Conservation (phyloP, 2,888 invertebrate species). For the Stenodera caucasica region DNA sequence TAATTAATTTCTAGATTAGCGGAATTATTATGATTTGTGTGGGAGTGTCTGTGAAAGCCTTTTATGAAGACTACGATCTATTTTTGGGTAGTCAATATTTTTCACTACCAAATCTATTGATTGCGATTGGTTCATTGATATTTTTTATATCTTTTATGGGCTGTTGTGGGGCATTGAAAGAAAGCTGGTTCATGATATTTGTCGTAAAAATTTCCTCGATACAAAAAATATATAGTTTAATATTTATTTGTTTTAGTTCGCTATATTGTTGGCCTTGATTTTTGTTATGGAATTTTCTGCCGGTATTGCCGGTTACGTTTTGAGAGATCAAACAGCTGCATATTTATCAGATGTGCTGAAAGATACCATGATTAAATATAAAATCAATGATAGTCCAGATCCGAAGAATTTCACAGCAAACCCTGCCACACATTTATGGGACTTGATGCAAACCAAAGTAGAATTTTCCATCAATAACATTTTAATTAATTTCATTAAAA, state of each 20-base stretch:
- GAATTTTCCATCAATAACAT: not conserved
- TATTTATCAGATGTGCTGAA: constrained; percentile 69
- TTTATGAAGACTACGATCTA: constrained; percentile 74
- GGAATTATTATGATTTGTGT: constrained; percentile 82
- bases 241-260: constrained; percentile 68
- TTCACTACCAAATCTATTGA: constrained; percentile 82
- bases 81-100: constrained; percentile 81
- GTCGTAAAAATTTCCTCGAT: no score
- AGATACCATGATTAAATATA: constrained; percentile 67
- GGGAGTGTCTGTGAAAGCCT: constrained; percentile 75
- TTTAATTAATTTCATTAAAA: not conserved
- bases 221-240: no score
- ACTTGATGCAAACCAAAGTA: constrained; percentile 80
- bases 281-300: constrained; percentile 85
- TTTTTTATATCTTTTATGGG: constrained; percentile 94
- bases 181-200: constrained; percentile 92
- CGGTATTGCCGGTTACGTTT: constrained; percentile 79
- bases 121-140: constrained; percentile 85
- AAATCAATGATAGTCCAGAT: constrained; percentile 50
- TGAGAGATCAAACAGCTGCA: constrained; percentile 67
- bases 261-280: constrained; percentile 73
- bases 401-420: constrained; percentile 6
- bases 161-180: constrained; percentile 93
- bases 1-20: constrained; percentile 69
- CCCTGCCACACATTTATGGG: constrained; percentile 69